A percentile compares a stretch with the other conserved stretches of the same genome.
These are phyloP conservation scores for Mylabris phalerata DNA, from an alignment of 1,140 invertebrate species.

Conservation along the genomic window DNA sequence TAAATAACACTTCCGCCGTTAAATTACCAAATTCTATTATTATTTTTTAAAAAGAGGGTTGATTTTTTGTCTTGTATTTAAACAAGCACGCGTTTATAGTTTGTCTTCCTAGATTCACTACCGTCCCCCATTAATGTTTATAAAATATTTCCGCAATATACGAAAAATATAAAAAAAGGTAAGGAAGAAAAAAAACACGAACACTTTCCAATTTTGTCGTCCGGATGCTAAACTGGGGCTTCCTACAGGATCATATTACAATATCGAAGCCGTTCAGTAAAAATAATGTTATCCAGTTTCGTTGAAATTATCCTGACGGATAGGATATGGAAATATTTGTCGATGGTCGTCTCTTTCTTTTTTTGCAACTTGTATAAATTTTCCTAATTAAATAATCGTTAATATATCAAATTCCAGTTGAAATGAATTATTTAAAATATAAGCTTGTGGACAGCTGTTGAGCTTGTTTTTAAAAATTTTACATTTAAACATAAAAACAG, in stretches of 20 bases:
- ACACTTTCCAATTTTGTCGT: conserved; percentile 14
- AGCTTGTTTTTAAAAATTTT: too few species aligned
- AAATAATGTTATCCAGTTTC: conserved; percentile 22
- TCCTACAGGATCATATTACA: conserved; percentile 14
- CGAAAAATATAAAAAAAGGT: too few species aligned
- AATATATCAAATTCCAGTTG: too few species aligned
- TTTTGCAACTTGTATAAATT: too few species aligned
- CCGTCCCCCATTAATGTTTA: conserved; percentile 1
- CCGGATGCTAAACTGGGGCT: conserved; percentile 15
- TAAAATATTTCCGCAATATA: conserved; percentile 16
- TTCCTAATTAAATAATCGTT: too few species aligned
- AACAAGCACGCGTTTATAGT: neutral
- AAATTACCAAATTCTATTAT: conserved; percentile 31
- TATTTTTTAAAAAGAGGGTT: conserved; percentile 1
- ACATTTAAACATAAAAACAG: too few species aligned
- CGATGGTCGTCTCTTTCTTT: too few species aligned
- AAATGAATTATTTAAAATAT: too few species aligned
- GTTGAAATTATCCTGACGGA: neutral
- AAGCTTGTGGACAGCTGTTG: too few species aligned
- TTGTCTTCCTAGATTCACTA: neutral
- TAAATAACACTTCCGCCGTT: conserved; percentile 33
- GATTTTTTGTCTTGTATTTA: neutral
- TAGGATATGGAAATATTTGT: too few species aligned
- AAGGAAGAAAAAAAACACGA: too few species aligned
- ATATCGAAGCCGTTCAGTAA: conserved; percentile 22